Evolutionary conservation across 1,140 invertebrate genomes (phyloP), one percentile per base, ranked within the genome.

Genomic region (Drosophila bocqueti): DNA sequence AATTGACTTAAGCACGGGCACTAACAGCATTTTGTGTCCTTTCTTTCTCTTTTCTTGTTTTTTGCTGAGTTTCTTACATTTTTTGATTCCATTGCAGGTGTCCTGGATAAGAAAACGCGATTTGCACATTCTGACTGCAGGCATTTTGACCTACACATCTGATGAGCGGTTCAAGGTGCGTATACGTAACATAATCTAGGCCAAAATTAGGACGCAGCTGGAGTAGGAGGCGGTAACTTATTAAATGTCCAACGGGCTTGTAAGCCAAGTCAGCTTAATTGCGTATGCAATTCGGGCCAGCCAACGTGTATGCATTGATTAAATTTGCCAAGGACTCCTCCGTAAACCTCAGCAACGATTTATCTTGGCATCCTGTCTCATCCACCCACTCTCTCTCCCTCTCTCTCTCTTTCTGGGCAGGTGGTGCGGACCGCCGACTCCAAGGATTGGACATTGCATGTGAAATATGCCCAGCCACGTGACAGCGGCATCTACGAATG

Each of bases 381-480:
- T 43, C 57, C 54, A 16, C 54, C 29, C 54, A 24, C 54, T 15
- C n/a, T 13, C 2, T 26, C 34, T 38, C 34, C 24, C 26, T 38
- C 34, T 52, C 18, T 29, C 13, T 38, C 34, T 31, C 21, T 24
- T 4, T 38, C 6, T 64, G 73, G 96, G 92, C 95, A 97, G 94
- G 96, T 97, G 73, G 97, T 97, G 80, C 95, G 96, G 93, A 96
- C 96, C 79, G 96, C 97, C 85, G 96, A 96, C 92, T 96, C 96
- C 34, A 97, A 97, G 89, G 97, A 98, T 94, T 99, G 97, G 97
- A 97, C 97, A 62, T 94, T 99, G 72, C 96, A 98, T 93, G 97
- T 98, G 91, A 97, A 97, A 93, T 98, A 97, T 93, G 96, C 97
- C 9, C 96, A 98, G 93, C 94, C 96, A 85, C 94, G 96, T 83